phyloP scores from a whole-genome alignment of 92 coral and sea anemone genomes.

The Epizoanthus illoricatus region DNA sequence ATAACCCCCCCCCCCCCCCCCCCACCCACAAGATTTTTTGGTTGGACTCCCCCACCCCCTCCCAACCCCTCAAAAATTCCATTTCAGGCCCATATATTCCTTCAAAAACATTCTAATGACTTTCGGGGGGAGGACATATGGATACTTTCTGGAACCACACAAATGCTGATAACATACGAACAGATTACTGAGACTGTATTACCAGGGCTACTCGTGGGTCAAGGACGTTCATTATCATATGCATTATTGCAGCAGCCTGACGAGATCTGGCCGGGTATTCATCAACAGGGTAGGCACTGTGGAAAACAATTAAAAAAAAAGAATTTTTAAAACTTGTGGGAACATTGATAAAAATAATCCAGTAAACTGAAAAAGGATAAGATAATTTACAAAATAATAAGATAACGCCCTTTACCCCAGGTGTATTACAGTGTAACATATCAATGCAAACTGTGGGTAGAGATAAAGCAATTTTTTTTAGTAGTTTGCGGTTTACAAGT shows the following conservation, averaged over 20 bases:
- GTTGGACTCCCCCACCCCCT: too few species aligned
- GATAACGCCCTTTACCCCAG: too few species aligned
- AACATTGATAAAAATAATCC: neutral
- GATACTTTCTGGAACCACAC: too few species aligned
- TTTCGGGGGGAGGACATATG: too few species aligned
- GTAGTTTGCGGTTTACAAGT: neutral
- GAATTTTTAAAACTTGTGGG: neutral
- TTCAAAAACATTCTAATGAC: too few species aligned
- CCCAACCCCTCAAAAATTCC: too few species aligned
- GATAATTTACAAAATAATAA: neutral
- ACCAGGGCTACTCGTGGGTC: slow-evolving; percentile 95
- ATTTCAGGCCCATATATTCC: too few species aligned
- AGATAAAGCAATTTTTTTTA: too few species aligned
- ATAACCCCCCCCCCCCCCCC: rapidly evolving
- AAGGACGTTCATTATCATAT: slow-evolving; percentile 95
- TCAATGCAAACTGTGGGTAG: too few species aligned
- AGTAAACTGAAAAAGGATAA: neutral
- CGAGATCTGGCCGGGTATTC: slow-evolving; percentile 86
- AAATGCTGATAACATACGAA: too few species aligned
- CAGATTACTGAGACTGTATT: neutral
- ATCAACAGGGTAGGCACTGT: slow-evolving; percentile 89
- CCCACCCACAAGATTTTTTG: too few species aligned
- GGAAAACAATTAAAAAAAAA: neutral
- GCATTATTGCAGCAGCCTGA: slow-evolving; percentile 96
- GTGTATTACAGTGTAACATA: too few species aligned